Evolutionary conservation across 1,140 invertebrate species (phyloP).

Genomic region (Drosophila busckii): DNA sequence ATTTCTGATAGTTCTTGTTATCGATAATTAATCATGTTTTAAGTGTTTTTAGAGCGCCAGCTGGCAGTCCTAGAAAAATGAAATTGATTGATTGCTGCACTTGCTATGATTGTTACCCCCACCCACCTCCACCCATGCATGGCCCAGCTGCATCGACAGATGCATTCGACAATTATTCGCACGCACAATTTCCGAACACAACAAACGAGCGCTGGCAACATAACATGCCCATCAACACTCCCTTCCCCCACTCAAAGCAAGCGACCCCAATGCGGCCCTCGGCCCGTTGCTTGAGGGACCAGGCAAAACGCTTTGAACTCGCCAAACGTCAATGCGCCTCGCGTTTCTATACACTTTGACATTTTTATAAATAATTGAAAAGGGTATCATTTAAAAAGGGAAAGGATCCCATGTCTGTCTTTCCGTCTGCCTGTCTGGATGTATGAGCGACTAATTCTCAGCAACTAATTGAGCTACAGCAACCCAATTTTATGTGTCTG

Average conservation of each 20-base stretch:
- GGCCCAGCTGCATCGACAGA: constrained; percentile 33
- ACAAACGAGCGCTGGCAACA: constrained; percentile 1
- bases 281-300: not conserved
- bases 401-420: too few species aligned
- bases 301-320: constrained; percentile 32
- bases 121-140: constrained; percentile 1
- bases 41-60: not conserved
- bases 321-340: constrained; percentile 8
- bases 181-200: constrained; percentile 51
- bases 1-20: too few species aligned
- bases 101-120: constrained; percentile 19
- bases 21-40: too few species aligned
- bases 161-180: constrained; percentile 67
- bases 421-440: too few species aligned
- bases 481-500: too few species aligned
- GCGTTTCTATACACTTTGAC: too few species aligned
- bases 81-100: constrained; percentile 61
- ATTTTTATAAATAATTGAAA: too few species aligned
- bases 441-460: too few species aligned
- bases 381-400: too few species aligned
- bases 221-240: constrained; percentile 32
- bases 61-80: not conserved
- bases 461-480: too few species aligned
- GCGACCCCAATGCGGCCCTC: constrained; percentile 3
- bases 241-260: constrained; percentile 22